Base-by-base conservation (phyloP, 2,888 invertebrate species). In the Harpalus rubripes region DNA sequence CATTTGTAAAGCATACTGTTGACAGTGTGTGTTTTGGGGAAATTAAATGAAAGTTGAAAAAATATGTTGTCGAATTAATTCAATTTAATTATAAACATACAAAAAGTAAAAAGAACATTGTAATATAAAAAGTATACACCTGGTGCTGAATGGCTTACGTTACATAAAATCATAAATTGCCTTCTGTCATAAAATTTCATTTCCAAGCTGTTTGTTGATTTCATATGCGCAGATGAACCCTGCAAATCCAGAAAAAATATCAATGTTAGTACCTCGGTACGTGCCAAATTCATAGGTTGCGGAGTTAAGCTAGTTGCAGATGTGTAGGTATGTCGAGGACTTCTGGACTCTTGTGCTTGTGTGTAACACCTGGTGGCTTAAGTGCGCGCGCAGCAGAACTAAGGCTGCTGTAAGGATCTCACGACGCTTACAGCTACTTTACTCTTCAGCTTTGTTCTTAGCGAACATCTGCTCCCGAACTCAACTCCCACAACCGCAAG, bases 381-480 rank as follows among this genome's bases (percentile, higher is more conserved):
- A 68, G 39, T 26, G 72, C 41, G 72, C 72, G 72, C 72, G 72
- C 72, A 52, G 44, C 72, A 44, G 39, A 44, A 44, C 72, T n/a
- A 26, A 41, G 15, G 72, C 72, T 44, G 72, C 72, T 74, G 72
- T 74, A 74, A 74, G 72, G 72, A 74, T 74, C 72, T 41, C 41
- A 12, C 68, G 16, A 74, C 72, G 72, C 72, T 74, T 41, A 41
- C 41, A 74, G 72, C 72, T 74, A 44, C 72, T 74, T 74, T 74
- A 74, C 16, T 74, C 72, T 74, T 44, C 72, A 74, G 72, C 72
- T 74, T 72, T 74, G 72, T 74, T 74, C 72, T 74, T 74, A 74
- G 44, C 44, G 72, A 74, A 74, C 72, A 74, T 74, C 72, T 74
- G 72, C 72, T 74, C 72, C 72, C 32, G 68, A 68, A 26, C 65